Percentiles rank a stretch among this genome's conserved stretches.
Evolutionary conservation across 2,797 vertebrate genomes (phyloP).

Genomic region (Sebastiscus tertius): DNA sequence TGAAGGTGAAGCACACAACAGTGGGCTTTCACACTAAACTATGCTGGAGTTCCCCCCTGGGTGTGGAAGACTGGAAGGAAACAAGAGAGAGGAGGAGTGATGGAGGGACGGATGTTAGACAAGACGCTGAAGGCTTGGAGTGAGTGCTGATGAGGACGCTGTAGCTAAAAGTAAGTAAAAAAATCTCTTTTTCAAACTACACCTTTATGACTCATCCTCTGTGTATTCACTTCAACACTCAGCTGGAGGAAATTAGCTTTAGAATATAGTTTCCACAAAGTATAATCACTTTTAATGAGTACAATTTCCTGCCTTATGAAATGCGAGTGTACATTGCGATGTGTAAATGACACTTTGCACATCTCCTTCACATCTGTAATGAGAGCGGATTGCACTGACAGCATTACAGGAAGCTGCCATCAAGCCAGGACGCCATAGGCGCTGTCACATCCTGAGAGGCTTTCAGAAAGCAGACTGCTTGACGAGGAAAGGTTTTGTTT

Average conservation of each 20-base stretch:
- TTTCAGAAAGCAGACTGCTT: constrained; percentile 20
- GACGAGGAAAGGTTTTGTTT: constrained; percentile 44
- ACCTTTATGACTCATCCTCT: not conserved
- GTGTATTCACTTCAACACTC: not conserved
- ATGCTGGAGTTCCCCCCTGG: constrained; percentile 39
- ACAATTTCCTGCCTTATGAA: not conserved
- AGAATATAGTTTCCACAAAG: not conserved
- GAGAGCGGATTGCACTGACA: constrained; percentile 50
- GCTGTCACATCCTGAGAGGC: constrained; percentile 38
- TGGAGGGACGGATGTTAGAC: constrained; percentile 3
- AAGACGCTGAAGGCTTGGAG: constrained; percentile 1
- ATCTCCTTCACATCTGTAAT: constrained; percentile 44
- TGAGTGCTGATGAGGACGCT: constrained; percentile 25
- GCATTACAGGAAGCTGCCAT: constrained; percentile 37
- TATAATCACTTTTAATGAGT: constrained; percentile 1
- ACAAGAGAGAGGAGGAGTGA: constrained; percentile 13
- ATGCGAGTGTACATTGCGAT: not conserved
- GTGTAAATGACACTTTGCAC: constrained; percentile 24
- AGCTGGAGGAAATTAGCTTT: not conserved
- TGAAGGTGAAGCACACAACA: constrained; percentile 13
- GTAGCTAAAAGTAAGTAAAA: constrained; percentile 50
- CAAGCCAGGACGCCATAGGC: constrained; percentile 17
- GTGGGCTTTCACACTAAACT: not conserved
- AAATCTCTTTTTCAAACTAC: not conserved
- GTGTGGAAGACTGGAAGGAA: constrained; percentile 3